phyloP scores from a whole-genome alignment of 1,140 invertebrate genomes.

The Papilio helenus region DNA sequence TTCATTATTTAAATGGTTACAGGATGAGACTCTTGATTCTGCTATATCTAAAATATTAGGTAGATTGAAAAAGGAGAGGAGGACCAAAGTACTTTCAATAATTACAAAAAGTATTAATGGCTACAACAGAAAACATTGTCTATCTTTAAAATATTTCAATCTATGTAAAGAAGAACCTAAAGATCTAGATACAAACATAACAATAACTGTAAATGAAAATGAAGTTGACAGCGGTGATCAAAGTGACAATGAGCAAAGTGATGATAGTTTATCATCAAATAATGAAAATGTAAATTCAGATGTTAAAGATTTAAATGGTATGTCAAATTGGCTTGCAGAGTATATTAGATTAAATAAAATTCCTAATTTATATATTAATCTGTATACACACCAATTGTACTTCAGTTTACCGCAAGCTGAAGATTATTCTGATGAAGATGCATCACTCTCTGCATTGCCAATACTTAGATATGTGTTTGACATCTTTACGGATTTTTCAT shows the following conservation, averaged over 20 bases:
- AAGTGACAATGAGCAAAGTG: slow-evolving; percentile 41
- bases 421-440: slow-evolving; percentile 84
- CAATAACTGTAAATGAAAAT: slow-evolving; percentile 39
- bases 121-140: slow-evolving; percentile 84
- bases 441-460: slow-evolving; percentile 84
- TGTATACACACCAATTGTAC: slow-evolving; percentile 85
- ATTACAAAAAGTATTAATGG: slow-evolving; percentile 86
- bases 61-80: slow-evolving; percentile 82
- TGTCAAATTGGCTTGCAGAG: slow-evolving; percentile 87
- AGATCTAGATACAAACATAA: slow-evolving; percentile 45
- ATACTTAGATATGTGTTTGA: slow-evolving; percentile 87
- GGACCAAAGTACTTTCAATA: slow-evolving; percentile 80
- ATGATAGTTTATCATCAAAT: slow-evolving; percentile 43
- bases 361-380: slow-evolving; percentile 86
- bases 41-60: slow-evolving; percentile 87
- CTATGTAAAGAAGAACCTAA: slow-evolving; percentile 52
- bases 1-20: slow-evolving; percentile 88
- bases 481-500: slow-evolving; percentile 81
- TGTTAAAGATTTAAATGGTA: slow-evolving; percentile 47
- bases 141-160: slow-evolving; percentile 84
- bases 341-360: slow-evolving; percentile 84
- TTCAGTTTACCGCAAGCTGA: slow-evolving; percentile 90
- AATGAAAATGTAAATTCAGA: slow-evolving; percentile 46
- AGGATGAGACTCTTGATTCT: slow-evolving; percentile 86
- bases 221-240: slow-evolving; percentile 36